Percentiles rank a stretch among this genome's conserved stretches.
Evolutionary conservation across 2,797 vertebrate genomes (phyloP).

Genomic region (Pantherophis vulpinus): DNA sequence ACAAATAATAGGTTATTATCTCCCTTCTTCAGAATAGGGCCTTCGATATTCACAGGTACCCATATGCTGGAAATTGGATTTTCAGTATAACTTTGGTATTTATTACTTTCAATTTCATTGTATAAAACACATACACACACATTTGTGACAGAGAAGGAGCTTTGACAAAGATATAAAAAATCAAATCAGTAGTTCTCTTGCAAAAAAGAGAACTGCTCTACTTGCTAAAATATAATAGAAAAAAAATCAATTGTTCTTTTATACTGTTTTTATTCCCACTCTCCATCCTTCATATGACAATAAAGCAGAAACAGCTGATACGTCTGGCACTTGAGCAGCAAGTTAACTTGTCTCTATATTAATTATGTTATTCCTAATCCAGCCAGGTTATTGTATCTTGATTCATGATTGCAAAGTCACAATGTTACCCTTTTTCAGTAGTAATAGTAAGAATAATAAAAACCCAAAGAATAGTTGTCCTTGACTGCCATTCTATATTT

Average conservation of each 20-base stretch:
- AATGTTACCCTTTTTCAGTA: neutral
- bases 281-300: slow-evolving; percentile 34
- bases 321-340: slow-evolving; percentile 14
- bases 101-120: slow-evolving; percentile 44
- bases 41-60: slow-evolving; percentile 29
- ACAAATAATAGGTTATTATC: slow-evolving; percentile 13
- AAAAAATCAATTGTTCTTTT: slow-evolving; percentile 46
- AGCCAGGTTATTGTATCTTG: neutral
- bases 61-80: slow-evolving; percentile 44
- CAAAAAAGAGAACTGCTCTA: slow-evolving; percentile 14
- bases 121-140: slow-evolving; percentile 9
- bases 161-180: slow-evolving; percentile 33
- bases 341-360: slow-evolving; percentile 11
- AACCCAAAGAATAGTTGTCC: neutral
- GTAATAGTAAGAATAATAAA: neutral
- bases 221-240: slow-evolving; percentile 30
- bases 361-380: neutral
- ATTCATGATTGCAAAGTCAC: neutral
- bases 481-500: neutral
- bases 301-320: slow-evolving; percentile 7
- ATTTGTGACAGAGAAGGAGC: neutral
- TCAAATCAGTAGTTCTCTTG: slow-evolving; percentile 31
- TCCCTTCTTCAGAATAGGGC: slow-evolving; percentile 27
- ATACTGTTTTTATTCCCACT: neutral
- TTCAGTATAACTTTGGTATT: slow-evolving; percentile 28